Conservation (phyloP, 2,797 vertebrate genomes). For the Kryptolebias ocellatus region DNA sequence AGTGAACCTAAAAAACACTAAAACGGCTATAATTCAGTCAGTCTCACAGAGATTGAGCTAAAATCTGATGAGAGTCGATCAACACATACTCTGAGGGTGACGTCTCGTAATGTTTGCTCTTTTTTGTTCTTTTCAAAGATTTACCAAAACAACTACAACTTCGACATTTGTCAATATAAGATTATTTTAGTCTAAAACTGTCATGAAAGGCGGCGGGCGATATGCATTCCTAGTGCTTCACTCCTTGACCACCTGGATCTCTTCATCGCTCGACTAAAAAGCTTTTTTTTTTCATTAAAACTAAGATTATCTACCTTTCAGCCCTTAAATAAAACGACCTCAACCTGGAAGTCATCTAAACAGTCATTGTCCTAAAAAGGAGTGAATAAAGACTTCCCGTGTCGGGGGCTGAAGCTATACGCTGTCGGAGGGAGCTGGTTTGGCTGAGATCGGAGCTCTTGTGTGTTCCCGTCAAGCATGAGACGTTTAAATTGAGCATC, state of each 20-base stretch:
- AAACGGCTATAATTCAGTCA: no score
- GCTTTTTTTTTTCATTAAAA: conserved; percentile 58
- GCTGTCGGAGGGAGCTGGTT: conserved; percentile 58
- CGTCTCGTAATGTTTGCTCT: no score
- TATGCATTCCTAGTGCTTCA: conserved; percentile 36
- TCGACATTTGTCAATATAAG: no score
- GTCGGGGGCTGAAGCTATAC: conserved; percentile 49
- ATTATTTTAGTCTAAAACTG: no score
- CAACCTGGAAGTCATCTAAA: conserved; percentile 66
- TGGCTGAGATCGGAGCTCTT: conserved; percentile 57
- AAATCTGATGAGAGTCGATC: no score
- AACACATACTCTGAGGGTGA: no score
- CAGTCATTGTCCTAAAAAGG: conserved; percentile 73
- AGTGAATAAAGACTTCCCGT: conserved; percentile 73
- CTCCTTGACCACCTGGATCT: conserved; percentile 24
- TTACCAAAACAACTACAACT: no score
- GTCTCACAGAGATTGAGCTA: no score
- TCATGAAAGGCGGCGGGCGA: no score
- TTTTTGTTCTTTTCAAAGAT: no score
- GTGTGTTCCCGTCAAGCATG: conserved; percentile 66
- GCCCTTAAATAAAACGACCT: conserved; percentile 56
- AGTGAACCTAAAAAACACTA: no score
- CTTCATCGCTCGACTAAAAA: conserved; percentile 63
- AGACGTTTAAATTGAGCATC: conserved; percentile 66
- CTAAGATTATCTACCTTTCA: conserved; percentile 42